Base-by-base conservation (phyloP, 2,797 vertebrate species). In the Gymnoscopelus microlampas region DNA sequence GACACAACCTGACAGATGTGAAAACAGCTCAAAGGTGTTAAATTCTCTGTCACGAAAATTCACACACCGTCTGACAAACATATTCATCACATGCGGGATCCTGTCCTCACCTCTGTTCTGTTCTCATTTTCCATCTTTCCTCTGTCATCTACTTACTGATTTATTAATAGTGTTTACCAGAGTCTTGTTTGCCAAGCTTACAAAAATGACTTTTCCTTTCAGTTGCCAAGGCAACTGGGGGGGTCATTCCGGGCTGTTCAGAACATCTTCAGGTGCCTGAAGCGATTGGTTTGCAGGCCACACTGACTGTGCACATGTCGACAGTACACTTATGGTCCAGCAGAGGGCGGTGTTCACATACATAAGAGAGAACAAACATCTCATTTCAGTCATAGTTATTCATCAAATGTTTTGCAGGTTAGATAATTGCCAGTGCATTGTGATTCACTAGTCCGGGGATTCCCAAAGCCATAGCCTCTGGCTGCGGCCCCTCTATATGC, bases 141-240 rank as follows among this genome's bases (percentile, higher is more conserved):
- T 70, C 14, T 8, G 35, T 59, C 50, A 32, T 76, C 26, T 68
- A 35, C 44, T 8, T 35, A 51, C 9, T 24, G 26, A 48, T 63
- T n/a, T 3, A 26, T 71, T 26, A 4, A 12, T 49, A 56, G 35
- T 14, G 0, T 63, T 73, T 61, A 4, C 39, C 67, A 67, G 44
- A 23, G 55, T 71, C 65, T 64, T 80, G 63, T 79, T 84, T 78
- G 81, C 77, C 69, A 64, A 71, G 69, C 77, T 79, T 76, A 73
- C 51, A 54, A 61, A 74, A 55, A 35, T 71, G 63, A 73, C 47
- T 66, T 78, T 78, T 79, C 47, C 0, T 63, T 71, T 73, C 57
- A 63, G 85, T 87, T 85, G 29, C 71, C 74, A 79, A 12, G 83
- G 77, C 58, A 86, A 85, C 85, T 4, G 55, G 70, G 63, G 70